phyloP scores from a whole-genome alignment of 2,797 vertebrate genomes.

The Phrynocephalus vlangalii region DNA sequence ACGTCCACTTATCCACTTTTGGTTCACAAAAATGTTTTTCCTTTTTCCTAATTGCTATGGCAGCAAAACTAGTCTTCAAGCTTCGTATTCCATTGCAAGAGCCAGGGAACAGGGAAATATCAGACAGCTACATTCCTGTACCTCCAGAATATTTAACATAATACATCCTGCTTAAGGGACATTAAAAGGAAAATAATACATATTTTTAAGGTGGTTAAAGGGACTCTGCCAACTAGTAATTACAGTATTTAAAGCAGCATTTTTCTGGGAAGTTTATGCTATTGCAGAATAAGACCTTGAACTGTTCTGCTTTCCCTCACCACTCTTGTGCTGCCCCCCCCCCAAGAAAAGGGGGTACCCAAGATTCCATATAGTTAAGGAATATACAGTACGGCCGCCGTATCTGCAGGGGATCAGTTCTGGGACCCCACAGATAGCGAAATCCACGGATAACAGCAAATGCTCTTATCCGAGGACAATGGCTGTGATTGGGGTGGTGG shows the following conservation, averaged over 20 bases:
- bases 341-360: not conserved
- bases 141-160: not conserved
- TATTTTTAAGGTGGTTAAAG: fast-evolving
- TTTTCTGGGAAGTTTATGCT: not conserved
- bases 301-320: not conserved
- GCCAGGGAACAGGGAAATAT: not conserved
- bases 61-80: not conserved
- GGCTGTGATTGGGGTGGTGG: too few relatives aligned
- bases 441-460: too few relatives aligned
- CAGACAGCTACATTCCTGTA: not conserved
- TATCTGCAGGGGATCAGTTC: too few relatives aligned
- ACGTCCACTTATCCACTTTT: not conserved
- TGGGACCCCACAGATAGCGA: too few relatives aligned
- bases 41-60: slow-evolving; percentile 3
- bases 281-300: not conserved
- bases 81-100: not conserved
- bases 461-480: too few relatives aligned
- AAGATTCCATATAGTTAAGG: not conserved
- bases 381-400: too few relatives aligned
- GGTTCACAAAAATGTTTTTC: not conserved
- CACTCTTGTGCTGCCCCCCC: not conserved
- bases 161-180: too few relatives aligned
- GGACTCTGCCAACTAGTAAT: not conserved
- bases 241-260: not conserved
- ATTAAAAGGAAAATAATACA: not conserved